phyloP scores from a whole-genome alignment of 1,140 invertebrate genomes.

The Chrysomallon squamiferum region DNA sequence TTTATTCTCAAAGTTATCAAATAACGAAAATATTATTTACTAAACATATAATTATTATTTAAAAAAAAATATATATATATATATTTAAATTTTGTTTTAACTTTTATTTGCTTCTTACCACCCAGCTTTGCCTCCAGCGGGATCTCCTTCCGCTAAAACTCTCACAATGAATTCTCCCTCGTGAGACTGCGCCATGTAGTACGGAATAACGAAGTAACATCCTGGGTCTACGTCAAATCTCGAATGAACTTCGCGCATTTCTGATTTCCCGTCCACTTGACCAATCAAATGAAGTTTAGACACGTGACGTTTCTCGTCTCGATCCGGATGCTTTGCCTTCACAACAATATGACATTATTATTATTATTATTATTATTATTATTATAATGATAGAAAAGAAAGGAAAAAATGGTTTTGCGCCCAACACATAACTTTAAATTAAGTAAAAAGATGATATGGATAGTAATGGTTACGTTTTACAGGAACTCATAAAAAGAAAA shows the following conservation, averaged over 20 bases:
- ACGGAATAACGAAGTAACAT: constrained; percentile 48
- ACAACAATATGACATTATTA: not conserved
- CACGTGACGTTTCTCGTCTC: constrained; percentile 40
- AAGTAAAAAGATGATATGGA: too few species aligned
- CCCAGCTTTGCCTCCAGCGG: constrained; percentile 27
- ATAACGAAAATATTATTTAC: too few species aligned
- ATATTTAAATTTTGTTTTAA: too few species aligned
- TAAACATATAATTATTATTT: too few species aligned
- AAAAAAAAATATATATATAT: too few species aligned
- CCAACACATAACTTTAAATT: not conserved
- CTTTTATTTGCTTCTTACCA: too few species aligned
- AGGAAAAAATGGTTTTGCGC: not conserved
- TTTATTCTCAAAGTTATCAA: too few species aligned
- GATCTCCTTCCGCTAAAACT: constrained; percentile 37
- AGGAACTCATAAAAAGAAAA: too few species aligned
- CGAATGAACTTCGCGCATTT: constrained; percentile 39
- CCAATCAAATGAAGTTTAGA: constrained; percentile 41
- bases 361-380: too few species aligned
- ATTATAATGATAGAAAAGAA: too few species aligned
- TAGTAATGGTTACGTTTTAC: too few species aligned
- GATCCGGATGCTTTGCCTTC: constrained; percentile 34
- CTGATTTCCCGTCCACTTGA: constrained; percentile 31
- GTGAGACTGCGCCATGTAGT: constrained; percentile 30
- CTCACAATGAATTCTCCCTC: constrained; percentile 44
- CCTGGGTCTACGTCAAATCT: constrained; percentile 49